Evolutionary conservation across 2,113 vertebrate genomes (phyloP).

Genomic region (Corythoichthys intestinalis): DNA sequence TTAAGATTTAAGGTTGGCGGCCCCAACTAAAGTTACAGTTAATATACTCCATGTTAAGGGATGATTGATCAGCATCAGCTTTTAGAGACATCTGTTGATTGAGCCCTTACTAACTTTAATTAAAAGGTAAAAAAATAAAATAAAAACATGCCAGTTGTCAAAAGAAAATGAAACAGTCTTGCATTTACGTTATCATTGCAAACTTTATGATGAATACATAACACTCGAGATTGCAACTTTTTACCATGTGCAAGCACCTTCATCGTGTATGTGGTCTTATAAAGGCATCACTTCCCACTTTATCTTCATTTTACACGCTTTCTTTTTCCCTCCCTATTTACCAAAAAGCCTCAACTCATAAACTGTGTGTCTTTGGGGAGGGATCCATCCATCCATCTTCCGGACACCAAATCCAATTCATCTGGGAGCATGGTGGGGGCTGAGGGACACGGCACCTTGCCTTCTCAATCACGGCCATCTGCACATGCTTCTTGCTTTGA

Average conservation of each 20-base stretch:
- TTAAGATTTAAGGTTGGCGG: too few species aligned
- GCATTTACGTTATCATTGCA: background rate
- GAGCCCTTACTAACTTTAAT: too few species aligned
- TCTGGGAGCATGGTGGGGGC: constrained; percentile 21
- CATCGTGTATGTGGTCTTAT: constrained; percentile 50
- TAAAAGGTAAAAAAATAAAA: too few species aligned
- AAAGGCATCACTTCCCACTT: constrained; percentile 54
- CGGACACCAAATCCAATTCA: constrained; percentile 70
- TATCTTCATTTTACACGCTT: constrained; percentile 64
- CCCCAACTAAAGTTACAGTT: too few species aligned
- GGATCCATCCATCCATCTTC: constrained; percentile 72
- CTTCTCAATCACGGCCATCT: constrained; percentile 68
- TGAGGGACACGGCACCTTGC: constrained; percentile 37
- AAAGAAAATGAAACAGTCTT: background rate
- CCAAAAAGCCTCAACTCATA: constrained; percentile 63
- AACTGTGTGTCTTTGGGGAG: constrained; percentile 63
- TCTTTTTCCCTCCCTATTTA: constrained; percentile 63
- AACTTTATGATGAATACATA: background rate
- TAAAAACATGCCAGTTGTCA: background rate
- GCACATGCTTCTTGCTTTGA: constrained; percentile 53
- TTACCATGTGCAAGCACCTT: constrained; percentile 2
- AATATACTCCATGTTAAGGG: too few species aligned
- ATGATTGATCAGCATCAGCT: too few species aligned
- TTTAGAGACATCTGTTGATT: too few species aligned
- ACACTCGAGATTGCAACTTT: background rate